Percentiles rank a stretch among this genome's conserved stretches.
Conservation (phyloP, 1,140 invertebrate species). For the Apis cerana region DNA sequence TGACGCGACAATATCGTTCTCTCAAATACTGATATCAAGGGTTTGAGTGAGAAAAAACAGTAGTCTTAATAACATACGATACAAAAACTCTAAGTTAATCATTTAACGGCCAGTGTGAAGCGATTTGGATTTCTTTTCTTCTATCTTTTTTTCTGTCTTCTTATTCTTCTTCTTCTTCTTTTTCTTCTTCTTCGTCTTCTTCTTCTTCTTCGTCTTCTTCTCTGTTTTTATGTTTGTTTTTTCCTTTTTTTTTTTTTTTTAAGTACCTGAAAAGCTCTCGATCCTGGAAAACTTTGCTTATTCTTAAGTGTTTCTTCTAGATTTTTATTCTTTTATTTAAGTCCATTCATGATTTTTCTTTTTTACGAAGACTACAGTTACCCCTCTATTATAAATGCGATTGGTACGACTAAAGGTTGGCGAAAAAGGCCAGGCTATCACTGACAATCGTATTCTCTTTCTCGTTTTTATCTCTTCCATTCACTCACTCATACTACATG, state of each 20-base stretch:
- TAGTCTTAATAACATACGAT: slow-evolving; percentile 80
- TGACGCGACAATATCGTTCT: slow-evolving; percentile 34
- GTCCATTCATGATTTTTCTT: slow-evolving; percentile 32
- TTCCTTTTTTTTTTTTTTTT: slow-evolving; percentile 48
- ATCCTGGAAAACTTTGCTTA: slow-evolving; percentile 75
- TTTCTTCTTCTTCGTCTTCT: slow-evolving; percentile 35
- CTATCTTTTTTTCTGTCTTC: slow-evolving; percentile 34
- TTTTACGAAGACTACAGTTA: slow-evolving; percentile 61
- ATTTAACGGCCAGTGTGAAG: slow-evolving; percentile 74
- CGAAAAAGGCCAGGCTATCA: slow-evolving; percentile 74
- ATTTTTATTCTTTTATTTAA: slow-evolving; percentile 31
- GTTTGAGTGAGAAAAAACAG: slow-evolving; percentile 73
- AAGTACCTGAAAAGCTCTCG: slow-evolving; percentile 78
- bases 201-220: neutral
- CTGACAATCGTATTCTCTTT: slow-evolving; percentile 54
- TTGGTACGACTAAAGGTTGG: slow-evolving; percentile 79
- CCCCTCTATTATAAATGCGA: slow-evolving; percentile 76
- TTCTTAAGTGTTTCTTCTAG: slow-evolving; percentile 35
- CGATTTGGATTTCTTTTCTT: slow-evolving; percentile 47
- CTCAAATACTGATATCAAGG: slow-evolving; percentile 76
- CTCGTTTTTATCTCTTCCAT: neutral
- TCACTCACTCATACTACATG: neutral
- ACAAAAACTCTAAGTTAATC: slow-evolving; percentile 78
- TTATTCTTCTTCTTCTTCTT: neutral
- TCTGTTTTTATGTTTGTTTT: neutral